These are phyloP conservation scores for Coregonus clupeaformis DNA, from an alignment of 2,113 vertebrate species.

Conservation along the genomic window DNA sequence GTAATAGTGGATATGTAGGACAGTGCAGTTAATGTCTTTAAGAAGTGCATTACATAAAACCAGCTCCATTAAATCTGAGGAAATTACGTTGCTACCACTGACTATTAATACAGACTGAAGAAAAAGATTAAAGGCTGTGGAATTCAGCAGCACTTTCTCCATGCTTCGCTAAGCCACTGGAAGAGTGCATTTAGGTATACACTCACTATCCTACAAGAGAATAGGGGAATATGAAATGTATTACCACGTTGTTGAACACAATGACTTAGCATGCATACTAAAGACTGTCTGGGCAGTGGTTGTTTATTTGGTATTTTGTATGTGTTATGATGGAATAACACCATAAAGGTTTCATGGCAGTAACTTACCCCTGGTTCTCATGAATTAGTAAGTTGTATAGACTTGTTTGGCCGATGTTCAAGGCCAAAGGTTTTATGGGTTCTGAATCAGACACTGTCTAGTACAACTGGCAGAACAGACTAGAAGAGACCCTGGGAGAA, in stretches of 20 bases:
- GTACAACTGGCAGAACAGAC: background rate
- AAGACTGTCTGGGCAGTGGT: constrained; percentile 7
- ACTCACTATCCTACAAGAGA: no score
- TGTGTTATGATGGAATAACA: constrained; percentile 23
- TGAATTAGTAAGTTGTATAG: constrained; percentile 40
- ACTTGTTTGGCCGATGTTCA: constrained; percentile 18
- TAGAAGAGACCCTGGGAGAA: no score
- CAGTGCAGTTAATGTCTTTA: background rate
- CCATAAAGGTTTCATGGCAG: constrained; percentile 40
- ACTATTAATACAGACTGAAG: constrained; percentile 14
- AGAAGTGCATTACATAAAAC: constrained; percentile 20
- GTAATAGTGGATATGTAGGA: background rate
- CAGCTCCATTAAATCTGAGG: background rate
- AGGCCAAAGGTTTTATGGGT: constrained; percentile 1
- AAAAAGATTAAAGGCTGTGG: constrained; percentile 5
- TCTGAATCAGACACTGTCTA: background rate
- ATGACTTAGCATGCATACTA: background rate
- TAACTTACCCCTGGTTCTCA: constrained; percentile 44
- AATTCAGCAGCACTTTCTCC: constrained; percentile 4
- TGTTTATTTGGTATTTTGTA: constrained; percentile 19
- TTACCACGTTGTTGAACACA: constrained; percentile 11
- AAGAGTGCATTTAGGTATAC: no score
- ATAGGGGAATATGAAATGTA: background rate
- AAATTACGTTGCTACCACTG: constrained; percentile 10
- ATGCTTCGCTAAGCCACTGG: no score